Base-by-base conservation (phyloP, 1,140 invertebrate species). In the Mylabris phalerata region DNA sequence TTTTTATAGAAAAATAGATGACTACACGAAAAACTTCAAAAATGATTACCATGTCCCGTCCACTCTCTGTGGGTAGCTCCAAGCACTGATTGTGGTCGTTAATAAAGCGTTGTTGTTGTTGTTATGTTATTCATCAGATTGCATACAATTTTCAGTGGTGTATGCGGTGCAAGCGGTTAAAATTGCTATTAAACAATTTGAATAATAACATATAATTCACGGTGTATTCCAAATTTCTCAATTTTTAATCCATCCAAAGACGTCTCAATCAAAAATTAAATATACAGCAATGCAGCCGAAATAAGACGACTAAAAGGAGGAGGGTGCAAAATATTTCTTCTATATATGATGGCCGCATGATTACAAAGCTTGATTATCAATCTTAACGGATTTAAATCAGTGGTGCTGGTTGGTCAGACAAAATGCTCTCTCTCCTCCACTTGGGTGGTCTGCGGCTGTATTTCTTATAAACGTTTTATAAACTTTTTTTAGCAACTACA, bases 361-460 rank as follows among this genome's bases (percentile, higher is more conserved):
- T 32, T 5, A 7, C 32, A 32, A 19, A 19, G 32, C 32, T 32
- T 48, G 56, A 54, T 58, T 55, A 59, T 40, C 60, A 62, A 62
- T 62, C 60, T 62, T 44, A 32, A 32, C 32, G 27, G 10, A 27
- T 50, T 10, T 56, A 48, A 49, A 32, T 32, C 26, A 49, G 42
- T 50, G 47, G 42, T 32, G 57, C 48, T 57, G 47, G 61, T 48
- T 54, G 51, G 40, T 62, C 57, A 43, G 50, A 50, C 58, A 45
- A 46, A 52, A 46, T 56, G 48, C 56, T 56, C 48, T 63, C 64
- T 32, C 32, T 32, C 7, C 32, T 5, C 32, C 10, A 60, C 64
- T 65, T 65, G 64, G 64, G 64, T 63, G 64, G 64, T 65, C 64
- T 56, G 43, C 41, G 49, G 48, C 58, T 57, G 49, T 54, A 65